Conservation (phyloP, 2,113 vertebrate species). For the Syrmaticus mikado region DNA sequence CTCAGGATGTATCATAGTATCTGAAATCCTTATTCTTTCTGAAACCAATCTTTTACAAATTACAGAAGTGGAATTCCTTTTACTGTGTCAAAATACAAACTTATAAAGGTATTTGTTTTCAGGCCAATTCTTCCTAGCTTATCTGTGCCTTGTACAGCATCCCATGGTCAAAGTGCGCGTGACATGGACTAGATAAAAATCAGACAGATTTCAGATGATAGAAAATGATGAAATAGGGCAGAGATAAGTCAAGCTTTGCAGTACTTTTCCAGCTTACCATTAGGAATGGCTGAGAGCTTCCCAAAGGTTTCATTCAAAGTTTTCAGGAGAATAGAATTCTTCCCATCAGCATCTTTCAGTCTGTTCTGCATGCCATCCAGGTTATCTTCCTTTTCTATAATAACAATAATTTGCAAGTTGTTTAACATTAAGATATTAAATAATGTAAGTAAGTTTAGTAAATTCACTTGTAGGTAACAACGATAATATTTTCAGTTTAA, state of each 20-base stretch:
- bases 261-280: slow-evolving; percentile 79
- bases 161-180: background rate
- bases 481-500: background rate
- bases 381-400: slow-evolving; percentile 81
- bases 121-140: background rate
- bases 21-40: background rate
- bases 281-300: slow-evolving; percentile 88
- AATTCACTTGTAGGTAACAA: background rate
- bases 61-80: background rate
- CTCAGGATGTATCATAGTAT: background rate
- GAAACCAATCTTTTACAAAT: background rate
- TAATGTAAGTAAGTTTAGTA: background rate
- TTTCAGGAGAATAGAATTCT: slow-evolving; percentile 85
- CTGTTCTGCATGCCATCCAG: slow-evolving; percentile 82
- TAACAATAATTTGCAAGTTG: background rate
- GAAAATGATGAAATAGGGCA: background rate
- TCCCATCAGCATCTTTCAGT: slow-evolving; percentile 84
- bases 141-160: background rate
- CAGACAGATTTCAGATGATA: background rate
- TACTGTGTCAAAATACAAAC: background rate
- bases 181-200: background rate
- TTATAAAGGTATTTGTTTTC: background rate
- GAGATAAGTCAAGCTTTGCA: background rate
- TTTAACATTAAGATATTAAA: background rate
- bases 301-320: slow-evolving; percentile 88